Percentiles rank a stretch among this genome's conserved stretches.
phyloP scores from a whole-genome alignment of 2,113 vertebrate genomes.

The Cyrtonyx montezumae region DNA sequence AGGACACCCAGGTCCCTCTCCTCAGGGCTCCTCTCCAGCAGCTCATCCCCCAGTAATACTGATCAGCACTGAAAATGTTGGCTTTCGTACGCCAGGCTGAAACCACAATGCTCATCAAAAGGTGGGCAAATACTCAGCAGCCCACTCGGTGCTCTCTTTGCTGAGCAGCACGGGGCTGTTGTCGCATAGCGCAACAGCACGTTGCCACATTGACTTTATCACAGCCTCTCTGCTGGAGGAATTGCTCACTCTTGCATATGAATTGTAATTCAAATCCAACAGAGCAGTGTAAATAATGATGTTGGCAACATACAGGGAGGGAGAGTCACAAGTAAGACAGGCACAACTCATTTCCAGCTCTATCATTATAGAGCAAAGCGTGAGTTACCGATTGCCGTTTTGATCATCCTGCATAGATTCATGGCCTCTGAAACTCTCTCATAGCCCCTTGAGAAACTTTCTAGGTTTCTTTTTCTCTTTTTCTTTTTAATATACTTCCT shows the following conservation, averaged over 20 bases:
- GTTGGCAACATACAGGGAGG: background rate
- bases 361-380: background rate
- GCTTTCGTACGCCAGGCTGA: background rate
- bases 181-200: background rate
- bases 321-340: background rate
- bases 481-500: background rate
- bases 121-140: background rate
- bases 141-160: background rate
- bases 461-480: background rate
- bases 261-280: background rate
- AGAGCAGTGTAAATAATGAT: background rate
- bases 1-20: no score
- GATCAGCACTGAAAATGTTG: background rate
- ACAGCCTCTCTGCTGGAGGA: background rate
- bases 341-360: background rate
- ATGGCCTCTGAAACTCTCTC: background rate
- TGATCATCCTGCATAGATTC: background rate
- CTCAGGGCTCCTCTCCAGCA: no score
- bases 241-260: background rate
- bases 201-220: background rate
- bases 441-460: background rate
- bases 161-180: background rate
- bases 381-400: rapidly evolving
- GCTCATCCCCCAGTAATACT: no score
- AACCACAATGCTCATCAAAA: background rate